phyloP scores from a whole-genome alignment of 2,888 invertebrate species.

The Timema cristinae region DNA sequence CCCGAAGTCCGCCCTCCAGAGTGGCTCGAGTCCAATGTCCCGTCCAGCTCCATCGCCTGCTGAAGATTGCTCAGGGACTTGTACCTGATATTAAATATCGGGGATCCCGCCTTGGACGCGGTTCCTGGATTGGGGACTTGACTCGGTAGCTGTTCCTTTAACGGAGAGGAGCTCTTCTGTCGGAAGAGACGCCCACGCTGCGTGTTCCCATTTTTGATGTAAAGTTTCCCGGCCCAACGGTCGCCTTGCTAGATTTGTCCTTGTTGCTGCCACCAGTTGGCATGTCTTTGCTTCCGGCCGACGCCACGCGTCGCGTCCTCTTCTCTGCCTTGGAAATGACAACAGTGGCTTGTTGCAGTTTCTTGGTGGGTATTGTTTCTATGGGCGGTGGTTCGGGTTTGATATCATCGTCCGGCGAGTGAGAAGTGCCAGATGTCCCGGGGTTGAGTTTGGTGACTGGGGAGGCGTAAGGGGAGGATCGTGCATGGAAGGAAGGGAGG shows the following conservation, averaged over 20 bases:
- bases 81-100: slow-evolving; percentile 68
- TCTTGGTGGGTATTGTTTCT: slow-evolving; percentile 85
- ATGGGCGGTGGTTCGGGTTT: slow-evolving; percentile 89
- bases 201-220: slow-evolving; percentile 69
- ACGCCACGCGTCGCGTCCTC: slow-evolving; percentile 61
- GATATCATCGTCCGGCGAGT: slow-evolving; percentile 45
- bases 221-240: slow-evolving; percentile 68
- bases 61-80: slow-evolving; percentile 63
- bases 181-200: slow-evolving; percentile 63
- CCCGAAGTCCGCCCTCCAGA: slow-evolving; percentile 83
- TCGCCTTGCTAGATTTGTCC: slow-evolving; percentile 54
- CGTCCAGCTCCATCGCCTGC: slow-evolving; percentile 55
- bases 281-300: slow-evolving; percentile 52
- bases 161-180: slow-evolving; percentile 68
- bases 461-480: slow-evolving; percentile 43
- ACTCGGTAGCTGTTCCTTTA: slow-evolving; percentile 64
- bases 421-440: slow-evolving; percentile 49
- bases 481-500: slow-evolving; percentile 37
- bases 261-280: slow-evolving; percentile 53
- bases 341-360: slow-evolving; percentile 44
- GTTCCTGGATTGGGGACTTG: slow-evolving; percentile 32
- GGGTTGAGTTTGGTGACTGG: slow-evolving; percentile 53
- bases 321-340: slow-evolving; percentile 59
- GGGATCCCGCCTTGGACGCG: slow-evolving; percentile 65
- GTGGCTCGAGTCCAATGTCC: slow-evolving; percentile 85